Base-by-base conservation (phyloP, 2,888 invertebrate species). In the Drosophila prolongata region DNA sequence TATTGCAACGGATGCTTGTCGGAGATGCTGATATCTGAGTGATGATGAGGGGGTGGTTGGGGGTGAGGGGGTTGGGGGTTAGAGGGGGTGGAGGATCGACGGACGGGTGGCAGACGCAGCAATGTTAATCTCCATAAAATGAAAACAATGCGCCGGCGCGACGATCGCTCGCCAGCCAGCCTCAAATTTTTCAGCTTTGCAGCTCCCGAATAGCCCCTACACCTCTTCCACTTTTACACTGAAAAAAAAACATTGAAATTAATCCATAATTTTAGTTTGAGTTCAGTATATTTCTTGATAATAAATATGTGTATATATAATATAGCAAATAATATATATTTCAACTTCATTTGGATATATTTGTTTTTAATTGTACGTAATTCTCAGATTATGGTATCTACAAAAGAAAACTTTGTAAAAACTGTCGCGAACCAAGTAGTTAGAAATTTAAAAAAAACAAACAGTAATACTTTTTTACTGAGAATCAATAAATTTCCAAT, bases 121-220 rank as follows among this genome's bases (percentile, higher is more conserved):
- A 86, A 87, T 86, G 88, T 86, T 88, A 88, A 85, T 85, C 85
- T 85, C 85, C 85, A 85, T 85, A 85, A 85, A 88, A 88, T 80
- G 89, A 83, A 88, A 86, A 85, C 85, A 85, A 85, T 85, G 89
- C 85, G 80, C 74, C 87, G 88, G 79, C 82, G 85, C 85, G 75
- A 78, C 85, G 79, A 64, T 73, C 76, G 66, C 68, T 69, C 65
- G 71, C 70, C 58, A 58, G 64, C 72, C 53, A 60, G 64, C 72
- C 53, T 66, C 70, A 75, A 55, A 38, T 61, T 54, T 40, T 62
- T 49, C 24, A 35, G 46, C 53, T 65, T 55, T 55, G 40, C 19
- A 55, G 58, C 58, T 59, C 58, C 55, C 58, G 58, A 30, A 38
- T 38, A 35, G 37, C 27, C 30, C 14, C 34, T 27, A 13, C 37